These are phyloP conservation scores for Orthosia incerta DNA, from an alignment of 2,888 invertebrate genomes.

Conservation along the genomic window DNA sequence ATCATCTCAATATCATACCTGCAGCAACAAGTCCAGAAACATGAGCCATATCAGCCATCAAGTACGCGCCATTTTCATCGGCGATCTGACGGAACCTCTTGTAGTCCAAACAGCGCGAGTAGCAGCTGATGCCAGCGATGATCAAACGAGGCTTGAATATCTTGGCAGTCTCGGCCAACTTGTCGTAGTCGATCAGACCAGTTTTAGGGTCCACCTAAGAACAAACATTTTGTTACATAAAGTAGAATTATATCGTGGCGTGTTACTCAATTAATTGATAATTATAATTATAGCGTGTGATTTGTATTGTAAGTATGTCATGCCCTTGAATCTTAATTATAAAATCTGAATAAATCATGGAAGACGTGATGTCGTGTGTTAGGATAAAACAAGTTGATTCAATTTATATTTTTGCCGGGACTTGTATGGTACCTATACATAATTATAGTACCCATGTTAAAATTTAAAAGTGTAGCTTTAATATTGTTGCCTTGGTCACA, in stretches of 20 bases:
- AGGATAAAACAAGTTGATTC: neutral
- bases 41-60: constrained; percentile 99
- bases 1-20: constrained; percentile 81
- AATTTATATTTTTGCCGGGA: neutral
- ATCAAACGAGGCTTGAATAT: constrained; percentile 98
- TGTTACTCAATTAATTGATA: neutral
- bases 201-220: constrained; percentile 93
- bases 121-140: constrained; percentile 98
- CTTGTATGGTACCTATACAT: neutral
- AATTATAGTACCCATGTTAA: neutral
- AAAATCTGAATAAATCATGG: neutral
- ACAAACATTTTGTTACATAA: constrained; percentile 28
- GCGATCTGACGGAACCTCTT: constrained; percentile 96
- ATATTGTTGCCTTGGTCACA: constrained; percentile 17
- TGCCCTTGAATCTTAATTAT: neutral
- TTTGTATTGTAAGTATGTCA: constrained; percentile 4
- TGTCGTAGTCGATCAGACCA: constrained; percentile 98
- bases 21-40: constrained; percentile 98
- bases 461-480: neutral
- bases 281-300: neutral
- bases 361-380: neutral
- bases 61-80: constrained; percentile 95
- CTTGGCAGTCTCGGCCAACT: constrained; percentile 94
- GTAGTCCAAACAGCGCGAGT: constrained; percentile 98
- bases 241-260: neutral